Evolutionary conservation across 2,797 vertebrate species (phyloP), one percentile per base, ranked within the genome.

Genomic region (Thaleichthys pacificus): DNA sequence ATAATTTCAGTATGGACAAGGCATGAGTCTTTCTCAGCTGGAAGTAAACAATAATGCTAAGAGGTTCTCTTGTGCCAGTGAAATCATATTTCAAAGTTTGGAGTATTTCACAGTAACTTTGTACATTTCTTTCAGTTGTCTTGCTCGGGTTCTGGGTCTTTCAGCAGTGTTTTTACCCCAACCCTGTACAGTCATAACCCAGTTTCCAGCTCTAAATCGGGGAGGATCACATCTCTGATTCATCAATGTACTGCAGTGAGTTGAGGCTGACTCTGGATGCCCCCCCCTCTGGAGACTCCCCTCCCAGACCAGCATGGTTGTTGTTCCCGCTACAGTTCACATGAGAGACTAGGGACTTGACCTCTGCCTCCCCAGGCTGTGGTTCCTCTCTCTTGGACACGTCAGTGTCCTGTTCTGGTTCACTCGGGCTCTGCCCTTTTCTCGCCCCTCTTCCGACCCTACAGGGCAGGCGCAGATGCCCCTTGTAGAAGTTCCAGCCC

Each of bases 401-500:
- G 47, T 14, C 2, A 17, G 14, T 3, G 51, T 26, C 69, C 12
- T 80, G 77, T 26, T 21, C 42, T 22, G 47, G 9, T 0, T 21
- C 38, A 0, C 74, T 63, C 0, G 19, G 47, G 2, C 3, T 51
- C 5, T 57, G 51, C 1, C 35, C 14, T 22, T 61, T 69, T 15
- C 68, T 56, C 12, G 54, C 17, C 35, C 4, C 9, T 11, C 2
- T 12, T 1, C 2, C 24, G 54, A 21, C 15, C 35, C 61, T 77
- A 61, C 68, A 71, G 61, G 61, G 86, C 42, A 90, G 63, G 8
- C 79, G 35, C 1, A 92, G 22, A 70, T 91, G 88, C 5, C 90
- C 91, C 68, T 88, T 91, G 80, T 72, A 90, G 75, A 91, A 51
- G 74, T 91, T 95, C 93, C 93, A 95, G 24, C 69, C 3, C 11